A percentile compares a stretch with the other conserved stretches of the same genome.
Evolutionary conservation across 2,888 invertebrate species (phyloP).

Genomic region (Agrotis exclamationis): DNA sequence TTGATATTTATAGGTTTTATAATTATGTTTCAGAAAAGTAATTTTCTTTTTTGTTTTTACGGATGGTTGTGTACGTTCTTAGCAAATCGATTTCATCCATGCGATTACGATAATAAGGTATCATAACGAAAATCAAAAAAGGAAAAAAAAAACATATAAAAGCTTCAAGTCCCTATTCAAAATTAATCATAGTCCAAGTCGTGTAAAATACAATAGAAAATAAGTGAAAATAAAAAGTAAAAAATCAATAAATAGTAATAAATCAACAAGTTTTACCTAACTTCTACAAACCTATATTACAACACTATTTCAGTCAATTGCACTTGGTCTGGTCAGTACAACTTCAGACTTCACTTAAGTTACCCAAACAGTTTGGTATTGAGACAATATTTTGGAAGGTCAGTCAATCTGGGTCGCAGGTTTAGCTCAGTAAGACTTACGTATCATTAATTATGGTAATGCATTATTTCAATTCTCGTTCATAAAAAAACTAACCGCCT

Average conservation of each 20-base stretch:
- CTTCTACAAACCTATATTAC: neutral
- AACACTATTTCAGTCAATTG: neutral
- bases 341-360: neutral
- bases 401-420: neutral
- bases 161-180: neutral
- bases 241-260: neutral
- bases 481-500: no score
- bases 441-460: neutral
- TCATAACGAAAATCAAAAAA: neutral
- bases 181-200: neutral
- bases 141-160: neutral
- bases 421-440: constrained; percentile 23
- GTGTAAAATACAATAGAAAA: no score
- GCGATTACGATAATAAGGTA: neutral
- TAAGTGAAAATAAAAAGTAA: no score
- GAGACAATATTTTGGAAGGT: constrained; percentile 7
- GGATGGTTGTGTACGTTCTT: neutral
- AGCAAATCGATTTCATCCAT: neutral
- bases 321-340: neutral
- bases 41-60: neutral
- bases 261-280: constrained; percentile 1
- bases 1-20: neutral
- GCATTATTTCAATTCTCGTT: no score
- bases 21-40: constrained; percentile 2
- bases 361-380: neutral